These are phyloP conservation scores for Drosophila algonquin DNA, from an alignment of 2,888 invertebrate species.

Conservation along the genomic window DNA sequence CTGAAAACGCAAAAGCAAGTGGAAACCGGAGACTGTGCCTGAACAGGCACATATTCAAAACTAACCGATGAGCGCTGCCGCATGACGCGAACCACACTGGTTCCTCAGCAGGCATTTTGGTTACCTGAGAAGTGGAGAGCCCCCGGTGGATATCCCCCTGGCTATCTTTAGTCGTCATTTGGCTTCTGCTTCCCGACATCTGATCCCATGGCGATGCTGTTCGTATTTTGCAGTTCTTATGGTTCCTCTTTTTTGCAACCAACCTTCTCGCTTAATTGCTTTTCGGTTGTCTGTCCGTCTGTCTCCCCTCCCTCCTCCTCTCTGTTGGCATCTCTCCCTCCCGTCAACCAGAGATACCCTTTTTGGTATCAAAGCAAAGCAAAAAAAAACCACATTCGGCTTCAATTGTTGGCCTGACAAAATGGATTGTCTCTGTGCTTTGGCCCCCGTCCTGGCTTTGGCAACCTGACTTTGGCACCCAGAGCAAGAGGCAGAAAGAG, in stretches of 20 bases:
- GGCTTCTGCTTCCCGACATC: background rate
- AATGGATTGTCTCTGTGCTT: constrained; percentile 43
- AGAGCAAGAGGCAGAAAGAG: constrained; percentile 12
- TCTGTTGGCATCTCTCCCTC: background rate
- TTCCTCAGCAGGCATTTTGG: background rate
- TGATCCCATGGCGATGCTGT: background rate
- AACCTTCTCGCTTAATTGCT: constrained; percentile 30
- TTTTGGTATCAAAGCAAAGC: background rate
- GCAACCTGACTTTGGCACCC: constrained; percentile 15
- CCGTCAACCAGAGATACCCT: background rate
- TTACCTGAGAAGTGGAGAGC: background rate
- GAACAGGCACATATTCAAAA: no score
- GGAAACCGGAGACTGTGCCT: no score
- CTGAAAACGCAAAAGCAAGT: no score
- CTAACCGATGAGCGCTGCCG: no score
- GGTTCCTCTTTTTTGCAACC: background rate
- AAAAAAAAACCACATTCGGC: constrained; percentile 31
- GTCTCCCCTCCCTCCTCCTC: background rate
- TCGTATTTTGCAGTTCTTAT: background rate
- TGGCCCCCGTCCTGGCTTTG: constrained; percentile 41
- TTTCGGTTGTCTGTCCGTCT: constrained; percentile 1
- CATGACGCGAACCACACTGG: no score
- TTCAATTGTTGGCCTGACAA: constrained; percentile 44
- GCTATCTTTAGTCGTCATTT: background rate
- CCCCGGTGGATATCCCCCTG: background rate